These are phyloP conservation scores for Leucoptera coffeella DNA, from an alignment of 2,888 invertebrate genomes.

Conservation along the genomic window DNA sequence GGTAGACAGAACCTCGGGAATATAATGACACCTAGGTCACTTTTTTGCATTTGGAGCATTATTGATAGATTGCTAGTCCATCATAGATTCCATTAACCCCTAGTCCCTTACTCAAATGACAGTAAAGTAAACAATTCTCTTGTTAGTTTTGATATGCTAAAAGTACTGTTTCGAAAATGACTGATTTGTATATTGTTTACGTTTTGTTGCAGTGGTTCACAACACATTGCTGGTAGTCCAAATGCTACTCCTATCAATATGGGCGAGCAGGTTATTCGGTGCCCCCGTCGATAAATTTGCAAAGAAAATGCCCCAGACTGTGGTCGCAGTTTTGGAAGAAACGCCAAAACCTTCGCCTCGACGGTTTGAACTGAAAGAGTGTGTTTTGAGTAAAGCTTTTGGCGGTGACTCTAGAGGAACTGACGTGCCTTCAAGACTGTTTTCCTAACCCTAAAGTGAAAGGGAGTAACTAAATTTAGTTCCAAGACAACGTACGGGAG, in stretches of 20 bases:
- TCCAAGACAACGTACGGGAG: too few relatives aligned
- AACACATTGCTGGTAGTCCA: conserved; percentile 61
- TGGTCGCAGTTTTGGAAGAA: conserved; percentile 28
- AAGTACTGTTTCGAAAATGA: neutral
- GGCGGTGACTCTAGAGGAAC: too few relatives aligned
- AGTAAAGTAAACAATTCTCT: too few relatives aligned
- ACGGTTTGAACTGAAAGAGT: conserved; percentile 9
- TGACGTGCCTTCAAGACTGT: neutral
- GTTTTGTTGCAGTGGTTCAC: conserved; percentile 54
- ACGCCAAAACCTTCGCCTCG: conserved; percentile 9
- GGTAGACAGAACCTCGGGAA: too few relatives aligned
- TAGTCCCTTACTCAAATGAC: too few relatives aligned
- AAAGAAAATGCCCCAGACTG: conserved; percentile 19
- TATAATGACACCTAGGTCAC: too few relatives aligned
- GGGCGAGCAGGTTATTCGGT: conserved; percentile 59
- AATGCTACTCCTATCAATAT: conserved; percentile 59
- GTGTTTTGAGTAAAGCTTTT: conserved; percentile 9
- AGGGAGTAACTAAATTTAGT: too few relatives aligned
- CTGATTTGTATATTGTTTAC: neutral
- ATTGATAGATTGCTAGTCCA: too few relatives aligned
- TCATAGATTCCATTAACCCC: too few relatives aligned
- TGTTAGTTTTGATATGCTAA: neutral
- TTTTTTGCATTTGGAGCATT: too few relatives aligned
- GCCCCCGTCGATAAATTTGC: conserved; percentile 20
- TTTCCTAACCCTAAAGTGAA: neutral